Evolutionary conservation across 1,140 invertebrate species (phyloP).

Genomic region (Theocolax elegans): DNA sequence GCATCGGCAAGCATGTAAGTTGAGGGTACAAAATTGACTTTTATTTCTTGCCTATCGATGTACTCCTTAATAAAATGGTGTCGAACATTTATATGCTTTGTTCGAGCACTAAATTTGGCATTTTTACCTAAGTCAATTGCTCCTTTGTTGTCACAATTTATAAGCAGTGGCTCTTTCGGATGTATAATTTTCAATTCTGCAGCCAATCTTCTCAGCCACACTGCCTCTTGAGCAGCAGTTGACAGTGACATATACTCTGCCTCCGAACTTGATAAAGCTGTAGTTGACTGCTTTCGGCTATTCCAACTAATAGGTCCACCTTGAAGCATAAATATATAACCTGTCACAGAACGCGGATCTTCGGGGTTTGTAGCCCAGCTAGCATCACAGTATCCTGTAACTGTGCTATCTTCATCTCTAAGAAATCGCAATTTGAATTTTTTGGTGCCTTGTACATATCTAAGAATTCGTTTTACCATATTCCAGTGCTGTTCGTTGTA

Average conservation of each 20-base stretch:
- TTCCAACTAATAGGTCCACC: conserved; percentile 19
- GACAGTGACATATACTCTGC: conserved; percentile 3
- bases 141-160: background rate
- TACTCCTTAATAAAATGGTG: background rate
- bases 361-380: background rate
- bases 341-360: conserved; percentile 11
- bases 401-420: background rate
- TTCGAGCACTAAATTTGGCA: background rate
- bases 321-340: background rate
- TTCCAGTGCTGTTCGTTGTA: conserved; percentile 47
- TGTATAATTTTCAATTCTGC: background rate
- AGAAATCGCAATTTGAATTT: conserved; percentile 35
- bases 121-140: no score
- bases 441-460: conserved; percentile 48
- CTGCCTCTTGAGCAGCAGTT: background rate
- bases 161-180: background rate
- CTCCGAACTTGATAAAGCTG: background rate
- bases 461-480: conserved; percentile 49
- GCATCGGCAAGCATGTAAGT: background rate
- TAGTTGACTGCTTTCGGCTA: background rate
- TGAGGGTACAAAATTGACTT: background rate
- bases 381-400: conserved; percentile 13
- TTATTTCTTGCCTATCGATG: background rate
- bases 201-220: background rate
- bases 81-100: conserved; percentile 10